A percentile compares a stretch with the other conserved stretches of the same genome.
phyloP scores from a whole-genome alignment of 2,113 vertebrate genomes.

The Shinisaurus crocodilurus region DNA sequence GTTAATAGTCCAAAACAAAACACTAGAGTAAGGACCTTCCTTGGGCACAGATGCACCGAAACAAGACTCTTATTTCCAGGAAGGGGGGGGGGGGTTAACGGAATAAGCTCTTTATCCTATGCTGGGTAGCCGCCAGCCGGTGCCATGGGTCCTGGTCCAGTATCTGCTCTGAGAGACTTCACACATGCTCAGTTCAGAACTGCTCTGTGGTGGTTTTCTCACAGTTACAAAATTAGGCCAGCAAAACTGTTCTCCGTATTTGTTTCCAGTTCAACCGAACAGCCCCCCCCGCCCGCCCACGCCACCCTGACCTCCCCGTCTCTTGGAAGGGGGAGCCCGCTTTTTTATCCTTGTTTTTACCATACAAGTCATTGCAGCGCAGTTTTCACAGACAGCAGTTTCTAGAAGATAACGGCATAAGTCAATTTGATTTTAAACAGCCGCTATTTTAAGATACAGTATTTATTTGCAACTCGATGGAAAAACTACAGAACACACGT shows the following conservation, averaged over 20 bases:
- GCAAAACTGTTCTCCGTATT: background rate
- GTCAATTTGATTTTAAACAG: background rate
- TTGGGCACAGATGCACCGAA: too few relatives aligned
- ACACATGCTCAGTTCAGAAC: too few relatives aligned
- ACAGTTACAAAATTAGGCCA: background rate
- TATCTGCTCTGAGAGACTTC: too few relatives aligned
- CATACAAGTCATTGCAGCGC: fast-evolving
- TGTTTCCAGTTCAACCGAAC: too few relatives aligned
- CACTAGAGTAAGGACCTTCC: too few relatives aligned
- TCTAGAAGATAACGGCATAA: background rate
- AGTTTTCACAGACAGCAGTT: background rate
- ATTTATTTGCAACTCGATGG: background rate
- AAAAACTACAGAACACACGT: background rate
- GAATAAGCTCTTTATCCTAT: background rate
- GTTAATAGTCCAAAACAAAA: too few relatives aligned
- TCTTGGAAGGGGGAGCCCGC: fast-evolving
- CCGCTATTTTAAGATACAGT: background rate
- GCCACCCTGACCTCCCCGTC: fast-evolving
- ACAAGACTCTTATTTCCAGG: too few relatives aligned
- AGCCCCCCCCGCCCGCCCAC: fast-evolving
- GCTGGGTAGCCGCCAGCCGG: background rate
- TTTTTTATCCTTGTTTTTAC: background rate
- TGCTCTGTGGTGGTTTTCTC: too few relatives aligned
- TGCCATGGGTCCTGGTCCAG: too few relatives aligned
- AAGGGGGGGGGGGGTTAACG: too few relatives aligned